These are phyloP conservation scores for Cheilosia vernalis DNA, from an alignment of 2,888 invertebrate species.

Conservation along the genomic window DNA sequence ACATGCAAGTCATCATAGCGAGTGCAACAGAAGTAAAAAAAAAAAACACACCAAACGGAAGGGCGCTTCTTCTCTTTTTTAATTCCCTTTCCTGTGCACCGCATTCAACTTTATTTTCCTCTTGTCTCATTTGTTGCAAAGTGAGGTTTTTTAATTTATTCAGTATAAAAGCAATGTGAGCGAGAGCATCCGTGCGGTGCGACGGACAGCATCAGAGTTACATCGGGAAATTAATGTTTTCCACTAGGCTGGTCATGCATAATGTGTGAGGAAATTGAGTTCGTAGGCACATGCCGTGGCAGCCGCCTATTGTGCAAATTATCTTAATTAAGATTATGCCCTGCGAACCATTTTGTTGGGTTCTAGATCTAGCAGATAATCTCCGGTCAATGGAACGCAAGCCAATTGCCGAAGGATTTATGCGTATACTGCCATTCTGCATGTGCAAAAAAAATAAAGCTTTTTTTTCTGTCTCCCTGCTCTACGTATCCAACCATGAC, in stretches of 20 bases:
- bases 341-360: slow-evolving; percentile 33
- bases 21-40: slow-evolving; percentile 8
- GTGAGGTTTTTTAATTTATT: slow-evolving; percentile 59
- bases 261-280: slow-evolving; percentile 71
- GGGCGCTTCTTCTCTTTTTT: slow-evolving; percentile 59
- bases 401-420: slow-evolving; percentile 66
- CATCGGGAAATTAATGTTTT: slow-evolving; percentile 69
- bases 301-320: slow-evolving; percentile 63
- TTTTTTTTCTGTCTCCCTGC: not conserved
- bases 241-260: slow-evolving; percentile 69
- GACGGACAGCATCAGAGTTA: not conserved
- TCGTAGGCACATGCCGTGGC: slow-evolving; percentile 53
- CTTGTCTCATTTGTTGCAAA: slow-evolving; percentile 62
- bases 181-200: not conserved
- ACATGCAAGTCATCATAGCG: not conserved
- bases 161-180: slow-evolving; percentile 32
- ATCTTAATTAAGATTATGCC: slow-evolving; percentile 70
- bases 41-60: slow-evolving; percentile 38
- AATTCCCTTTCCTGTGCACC: slow-evolving; percentile 43
- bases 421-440: slow-evolving; percentile 2
- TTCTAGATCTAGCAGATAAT: slow-evolving; percentile 65
- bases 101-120: slow-evolving; percentile 55
- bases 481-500: slow-evolving; percentile 37
- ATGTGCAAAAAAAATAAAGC: slow-evolving; percentile 4
- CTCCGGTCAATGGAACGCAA: slow-evolving; percentile 62